Base-by-base conservation (phyloP, 2,888 invertebrate genomes). In the Drosophila aldrichi region DNA sequence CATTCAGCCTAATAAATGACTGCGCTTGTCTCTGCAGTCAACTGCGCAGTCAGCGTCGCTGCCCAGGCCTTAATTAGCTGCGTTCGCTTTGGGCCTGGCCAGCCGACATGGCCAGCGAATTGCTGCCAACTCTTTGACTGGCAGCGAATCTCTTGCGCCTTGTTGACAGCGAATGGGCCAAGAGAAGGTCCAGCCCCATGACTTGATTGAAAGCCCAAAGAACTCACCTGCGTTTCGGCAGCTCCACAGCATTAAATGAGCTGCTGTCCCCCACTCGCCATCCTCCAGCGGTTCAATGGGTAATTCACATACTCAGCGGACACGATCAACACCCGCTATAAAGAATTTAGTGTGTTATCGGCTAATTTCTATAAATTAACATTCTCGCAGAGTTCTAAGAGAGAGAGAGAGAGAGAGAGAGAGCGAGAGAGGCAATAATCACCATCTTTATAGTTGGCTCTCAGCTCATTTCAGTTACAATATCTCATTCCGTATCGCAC, bases 41-140 rank as follows among this genome's bases (percentile, higher is more conserved):
- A 43, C 49, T 56, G 29, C 29, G 44, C 46, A 22, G 61, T 8
- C 22, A 4, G 3, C 22, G 55, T 43, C 55, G 68, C 60, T 44
- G 51, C 55, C 58, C 65, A 79, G 73, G 69, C 85, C 85, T 82
- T 83, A 83, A 83, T 83, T 83, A 83, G 88, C 84, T 75, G 83
- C 70, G 74, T 65, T 62, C 74, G 56, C 40, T 43, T 55, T 49
- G 54, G 22, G 49, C 12, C 64, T 56, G 64, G 66, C 59, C 34
- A 22, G 5, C 36, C 48, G 55, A 59, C 70, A 59, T 52, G 64
- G 38, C 72, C 57, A 65, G 58, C 66, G 66, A 66, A 67, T 67
- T 49, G 78, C 78, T 67, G 67, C 67, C 59, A 73, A 59, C 43
- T 51, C 44, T 38, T 61, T 61, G 60, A 76, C 43, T 60, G 64